Evolutionary conservation across 35 echinoderm and acorn worm species (phyloP).

Genomic region (Ophiothrix spiculata): DNA sequence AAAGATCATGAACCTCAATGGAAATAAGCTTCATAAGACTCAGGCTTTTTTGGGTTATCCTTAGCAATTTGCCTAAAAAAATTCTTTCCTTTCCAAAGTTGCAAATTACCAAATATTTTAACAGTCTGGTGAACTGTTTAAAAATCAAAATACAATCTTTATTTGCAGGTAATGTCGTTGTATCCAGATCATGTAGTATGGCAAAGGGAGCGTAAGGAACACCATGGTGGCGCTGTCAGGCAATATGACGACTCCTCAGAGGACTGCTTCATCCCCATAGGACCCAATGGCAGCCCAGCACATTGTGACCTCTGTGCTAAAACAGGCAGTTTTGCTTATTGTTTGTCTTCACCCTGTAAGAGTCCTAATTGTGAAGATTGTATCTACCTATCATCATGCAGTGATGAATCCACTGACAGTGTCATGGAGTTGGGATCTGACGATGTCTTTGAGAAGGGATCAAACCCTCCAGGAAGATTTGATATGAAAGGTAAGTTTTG

Average conservation of each 20-base stretch:
- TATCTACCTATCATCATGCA: conserved; percentile 86
- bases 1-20: neutral
- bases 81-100: too few species aligned
- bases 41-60: too few species aligned
- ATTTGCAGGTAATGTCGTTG: conserved; percentile 67
- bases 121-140: neutral
- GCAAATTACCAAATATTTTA: too few species aligned
- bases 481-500: conserved; percentile 31
- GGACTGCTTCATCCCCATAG: conserved; percentile 54
- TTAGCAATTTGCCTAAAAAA: too few species aligned
- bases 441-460: neutral
- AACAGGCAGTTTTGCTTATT: conserved; percentile 48
- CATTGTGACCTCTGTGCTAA: conserved; percentile 70
- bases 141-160: neutral
- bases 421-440: neutral
- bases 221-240: conserved; percentile 73
- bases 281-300: conserved; percentile 60
- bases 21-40: too few species aligned
- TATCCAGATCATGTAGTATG: conserved; percentile 77
- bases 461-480: conserved; percentile 19
- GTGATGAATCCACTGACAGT: conserved; percentile 84
- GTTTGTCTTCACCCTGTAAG: neutral
- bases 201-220: conserved; percentile 61
- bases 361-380: conserved; percentile 63
- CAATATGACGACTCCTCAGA: conserved; percentile 63